Base-by-base conservation (phyloP, 1,140 invertebrate genomes). In the Paralvinella palmiformis region DNA sequence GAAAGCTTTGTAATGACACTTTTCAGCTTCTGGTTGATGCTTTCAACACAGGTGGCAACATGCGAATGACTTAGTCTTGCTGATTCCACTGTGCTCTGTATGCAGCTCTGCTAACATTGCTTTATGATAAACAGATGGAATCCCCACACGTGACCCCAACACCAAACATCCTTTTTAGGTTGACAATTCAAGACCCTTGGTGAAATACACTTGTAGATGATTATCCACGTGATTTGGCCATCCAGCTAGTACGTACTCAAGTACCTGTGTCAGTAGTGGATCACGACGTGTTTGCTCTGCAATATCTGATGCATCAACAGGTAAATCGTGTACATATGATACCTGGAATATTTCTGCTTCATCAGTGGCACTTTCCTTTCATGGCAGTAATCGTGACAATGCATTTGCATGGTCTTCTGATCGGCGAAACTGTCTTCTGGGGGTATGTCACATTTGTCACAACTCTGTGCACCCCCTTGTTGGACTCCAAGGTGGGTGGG, bases 111-210 rank as follows among this genome's bases (percentile, higher is more conserved):
- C 53, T 56, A 56, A 56, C 22, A 56, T 41, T 41, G 10, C n/a
- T 10, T 41, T 41, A 10, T n/a, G 10, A 41, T 10, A 41, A 10
- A 10, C n/a, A 10, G 20, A 29, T 33, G 31, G 31, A 17, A 20
- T 29, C 53, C 53, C 22, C 24, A 56, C 22, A n/a, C n/a, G n/a
- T n/a, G n/a, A n/a, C n/a, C n/a, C n/a, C n/a, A n/a, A n/a, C n/a
- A n/a, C n/a, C n/a, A 22, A 56, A n/a, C 22, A 56, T 56, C 53
- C 53, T 41, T 56, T 27, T 56, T 56, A 20, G 22, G 53, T 56
- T 22, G 53, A 56, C 22, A 56, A 56, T 5, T 56, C 53, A 22
- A 24, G 22, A 0, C 53, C 6, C n/a, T n/a, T 41, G 37, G n/a
- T 41, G n/a, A 10, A n/a, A 41, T 10, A 41, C n/a, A n/a, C 37